A percentile compares a stretch with the other conserved stretches of the same genome.
These are phyloP conservation scores for Zophobas atratus DNA, from an alignment of 1,140 invertebrate genomes.

Conservation along the genomic window DNA sequence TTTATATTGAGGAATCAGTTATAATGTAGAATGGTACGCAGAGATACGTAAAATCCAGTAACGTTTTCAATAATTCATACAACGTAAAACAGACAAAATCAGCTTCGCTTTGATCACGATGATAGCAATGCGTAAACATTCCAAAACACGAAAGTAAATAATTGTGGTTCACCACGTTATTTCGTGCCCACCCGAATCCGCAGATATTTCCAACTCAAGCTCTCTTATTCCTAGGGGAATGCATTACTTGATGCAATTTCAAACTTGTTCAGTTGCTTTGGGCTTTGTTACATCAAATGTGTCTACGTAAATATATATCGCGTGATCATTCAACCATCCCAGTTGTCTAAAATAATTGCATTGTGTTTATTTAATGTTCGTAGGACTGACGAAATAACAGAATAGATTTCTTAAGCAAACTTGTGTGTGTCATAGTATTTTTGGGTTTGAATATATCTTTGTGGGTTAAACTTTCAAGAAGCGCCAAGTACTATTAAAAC, in stretches of 20 bases:
- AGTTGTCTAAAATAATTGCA: too few species aligned
- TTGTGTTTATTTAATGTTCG: too few species aligned
- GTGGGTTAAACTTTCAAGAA: too few species aligned
- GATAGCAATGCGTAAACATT: conserved; percentile 49
- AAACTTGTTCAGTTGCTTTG: conserved; percentile 37
- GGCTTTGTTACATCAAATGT: conserved; percentile 35
- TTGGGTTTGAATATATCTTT: too few species aligned
- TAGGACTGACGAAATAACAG: too few species aligned
- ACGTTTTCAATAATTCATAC: conserved; percentile 51
- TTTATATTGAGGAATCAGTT: conserved; percentile 36
- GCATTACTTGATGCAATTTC: conserved; percentile 40
- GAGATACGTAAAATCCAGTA: conserved; percentile 43
- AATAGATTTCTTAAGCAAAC: too few species aligned
- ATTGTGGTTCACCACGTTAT: conserved; percentile 50
- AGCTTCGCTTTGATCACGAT: conserved; percentile 51
- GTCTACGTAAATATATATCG: conserved; percentile 10
- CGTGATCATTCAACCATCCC: too few species aligned
- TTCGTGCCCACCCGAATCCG: conserved; percentile 37
- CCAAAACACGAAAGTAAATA: conserved; percentile 56
- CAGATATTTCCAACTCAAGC: conserved; percentile 41
- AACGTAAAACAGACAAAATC: conserved; percentile 45
- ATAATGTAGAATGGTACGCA: conserved; percentile 42
- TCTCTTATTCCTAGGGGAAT: conserved; percentile 37
- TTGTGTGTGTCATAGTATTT: too few species aligned
- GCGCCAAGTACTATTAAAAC: too few species aligned